These are phyloP conservation scores for Chloroclysta siterata DNA, from an alignment of 2,888 invertebrate species.

Conservation along the genomic window DNA sequence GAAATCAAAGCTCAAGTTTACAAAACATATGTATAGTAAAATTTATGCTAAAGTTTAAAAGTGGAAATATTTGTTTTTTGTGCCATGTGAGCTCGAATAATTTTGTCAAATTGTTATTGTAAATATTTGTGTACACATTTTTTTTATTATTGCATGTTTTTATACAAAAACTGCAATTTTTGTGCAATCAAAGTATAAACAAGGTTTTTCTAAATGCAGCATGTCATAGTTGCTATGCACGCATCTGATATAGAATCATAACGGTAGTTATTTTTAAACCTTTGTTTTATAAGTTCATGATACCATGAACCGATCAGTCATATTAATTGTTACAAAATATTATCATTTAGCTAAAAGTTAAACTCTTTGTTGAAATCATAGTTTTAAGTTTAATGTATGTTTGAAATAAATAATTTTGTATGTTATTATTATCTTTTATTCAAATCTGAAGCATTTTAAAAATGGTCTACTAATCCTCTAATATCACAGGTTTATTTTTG, in stretches of 20 bases:
- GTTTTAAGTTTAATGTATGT: slow-evolving; percentile 43
- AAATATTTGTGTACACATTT: slow-evolving; percentile 9
- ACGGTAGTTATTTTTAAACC: not conserved
- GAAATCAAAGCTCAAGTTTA: not conserved
- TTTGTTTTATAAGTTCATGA: not conserved
- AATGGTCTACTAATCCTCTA: slow-evolving; percentile 5
- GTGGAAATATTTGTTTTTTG: not conserved
- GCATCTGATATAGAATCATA: not conserved
- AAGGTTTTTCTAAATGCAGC: not conserved
- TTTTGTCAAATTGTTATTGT: slow-evolving; percentile 15
- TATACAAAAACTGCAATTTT: not conserved
- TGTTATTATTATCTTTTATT: slow-evolving; percentile 43
- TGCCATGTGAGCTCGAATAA: slow-evolving; percentile 21
- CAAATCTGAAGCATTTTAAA: slow-evolving; percentile 15
- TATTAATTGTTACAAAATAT: slow-evolving; percentile 20
- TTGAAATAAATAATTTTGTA: slow-evolving; percentile 57
- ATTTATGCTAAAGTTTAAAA: slow-evolving; percentile 2
- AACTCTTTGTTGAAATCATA: slow-evolving; percentile 36
- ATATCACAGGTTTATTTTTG: slow-evolving; percentile 48
- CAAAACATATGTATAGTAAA: not conserved
- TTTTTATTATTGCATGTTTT: not conserved
- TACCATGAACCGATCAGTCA: slow-evolving; percentile 26
- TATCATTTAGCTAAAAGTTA: slow-evolving; percentile 27
- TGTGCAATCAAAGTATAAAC: not conserved
- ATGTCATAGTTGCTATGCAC: not conserved